These are phyloP conservation scores for Tyrannus savana DNA, from an alignment of 2,113 vertebrate species.

Conservation along the genomic window DNA sequence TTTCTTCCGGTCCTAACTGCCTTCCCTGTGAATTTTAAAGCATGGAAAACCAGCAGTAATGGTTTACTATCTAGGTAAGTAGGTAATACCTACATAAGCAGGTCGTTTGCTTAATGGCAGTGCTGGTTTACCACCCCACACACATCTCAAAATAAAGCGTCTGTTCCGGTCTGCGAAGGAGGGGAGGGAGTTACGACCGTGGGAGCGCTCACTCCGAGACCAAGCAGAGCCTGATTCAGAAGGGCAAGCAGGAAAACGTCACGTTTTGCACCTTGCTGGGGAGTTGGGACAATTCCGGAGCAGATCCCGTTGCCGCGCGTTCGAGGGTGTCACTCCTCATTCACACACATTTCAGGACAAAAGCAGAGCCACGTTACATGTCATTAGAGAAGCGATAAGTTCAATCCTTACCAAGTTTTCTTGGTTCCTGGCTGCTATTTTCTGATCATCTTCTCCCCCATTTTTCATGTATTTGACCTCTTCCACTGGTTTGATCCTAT, in stretches of 20 bases:
- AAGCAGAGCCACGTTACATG: slow-evolving; percentile 27
- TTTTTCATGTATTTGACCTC: slow-evolving; percentile 90
- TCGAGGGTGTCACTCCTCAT: no score
- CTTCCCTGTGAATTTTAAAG: not conserved
- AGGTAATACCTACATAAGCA: not conserved
- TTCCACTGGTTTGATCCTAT: slow-evolving; percentile 97
- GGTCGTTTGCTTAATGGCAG: not conserved
- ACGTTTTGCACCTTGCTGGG: not conserved
- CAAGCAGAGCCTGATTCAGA: slow-evolving; percentile 45
- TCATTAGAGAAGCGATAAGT: slow-evolving; percentile 58
- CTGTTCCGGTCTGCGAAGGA: not conserved
- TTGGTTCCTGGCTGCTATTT: slow-evolving; percentile 82
- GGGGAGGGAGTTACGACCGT: not conserved
- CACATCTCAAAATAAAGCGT: not conserved
- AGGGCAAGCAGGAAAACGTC: slow-evolving; percentile 56
- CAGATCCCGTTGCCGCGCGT: not conserved
- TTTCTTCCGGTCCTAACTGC: not conserved
- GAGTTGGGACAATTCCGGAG: slow-evolving; percentile 30
- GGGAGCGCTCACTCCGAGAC: slow-evolving; percentile 23
- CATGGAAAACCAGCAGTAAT: not conserved
- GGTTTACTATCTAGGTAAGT: not conserved
- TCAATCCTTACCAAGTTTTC: slow-evolving; percentile 80
- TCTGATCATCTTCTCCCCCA: slow-evolving; percentile 83
- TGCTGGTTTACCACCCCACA: not conserved
- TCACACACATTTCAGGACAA: not conserved